Evolutionary conservation across 92 coral and sea anemone species (phyloP).

Genomic region (Ricordea florida): DNA sequence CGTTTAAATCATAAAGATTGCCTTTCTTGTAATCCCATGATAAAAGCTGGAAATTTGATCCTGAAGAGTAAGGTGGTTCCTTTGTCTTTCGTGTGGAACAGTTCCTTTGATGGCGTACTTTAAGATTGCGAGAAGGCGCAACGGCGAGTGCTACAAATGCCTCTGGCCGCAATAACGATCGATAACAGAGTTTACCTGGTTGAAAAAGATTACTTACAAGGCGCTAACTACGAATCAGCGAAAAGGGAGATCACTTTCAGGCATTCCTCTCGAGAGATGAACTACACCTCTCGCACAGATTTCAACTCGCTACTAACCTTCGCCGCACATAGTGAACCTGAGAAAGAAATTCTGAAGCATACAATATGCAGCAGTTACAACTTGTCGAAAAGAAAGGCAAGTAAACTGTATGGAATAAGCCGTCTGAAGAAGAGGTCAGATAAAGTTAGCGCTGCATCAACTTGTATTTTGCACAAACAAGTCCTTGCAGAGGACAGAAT

Average conservation of each 20-base stretch:
- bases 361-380: constrained; percentile 26
- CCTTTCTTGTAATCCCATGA: constrained; percentile 47
- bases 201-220: constrained; percentile 26
- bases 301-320: constrained; percentile 21
- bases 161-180: constrained; percentile 38
- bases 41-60: constrained; percentile 47
- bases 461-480: constrained; percentile 19
- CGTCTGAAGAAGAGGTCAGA: constrained; percentile 27
- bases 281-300: constrained; percentile 38
- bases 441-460: constrained; percentile 29
- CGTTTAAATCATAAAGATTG: constrained; percentile 54
- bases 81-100: constrained; percentile 53
- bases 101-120: constrained; percentile 21
- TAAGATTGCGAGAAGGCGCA: constrained; percentile 62
- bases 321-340: constrained; percentile 45
- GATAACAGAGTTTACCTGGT: constrained; percentile 33
- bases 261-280: constrained; percentile 4
- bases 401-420: constrained; percentile 40
- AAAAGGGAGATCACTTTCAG: constrained; percentile 5
- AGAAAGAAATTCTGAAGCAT: constrained; percentile 31
- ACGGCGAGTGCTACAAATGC: constrained; percentile 58
- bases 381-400: constrained; percentile 27
- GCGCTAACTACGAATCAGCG: constrained; percentile 3
- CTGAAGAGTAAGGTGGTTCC: constrained; percentile 53
- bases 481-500: constrained; percentile 24